Evolutionary conservation across 2,888 invertebrate species (phyloP).

Genomic region (Ophion obscuratus): DNA sequence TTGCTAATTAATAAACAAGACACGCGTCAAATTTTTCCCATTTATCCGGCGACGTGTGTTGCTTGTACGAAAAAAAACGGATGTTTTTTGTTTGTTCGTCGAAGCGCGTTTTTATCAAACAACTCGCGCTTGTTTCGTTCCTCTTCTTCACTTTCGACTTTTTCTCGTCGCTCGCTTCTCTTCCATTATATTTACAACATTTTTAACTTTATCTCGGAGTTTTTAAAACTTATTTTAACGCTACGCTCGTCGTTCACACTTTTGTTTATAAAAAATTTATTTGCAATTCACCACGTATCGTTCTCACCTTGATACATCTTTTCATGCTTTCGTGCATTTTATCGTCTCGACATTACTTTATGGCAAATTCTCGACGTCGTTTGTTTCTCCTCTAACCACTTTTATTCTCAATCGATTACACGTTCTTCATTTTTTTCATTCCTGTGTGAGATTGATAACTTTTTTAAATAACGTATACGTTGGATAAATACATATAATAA

Average conservation of each 20-base stretch:
- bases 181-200: slow-evolving; percentile 65
- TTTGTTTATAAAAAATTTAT: slow-evolving; percentile 72
- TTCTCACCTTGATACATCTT: slow-evolving; percentile 12
- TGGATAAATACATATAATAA: slow-evolving; percentile 61
- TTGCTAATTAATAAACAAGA: slow-evolving; percentile 44
- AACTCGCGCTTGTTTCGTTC: slow-evolving; percentile 19
- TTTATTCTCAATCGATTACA: slow-evolving; percentile 51
- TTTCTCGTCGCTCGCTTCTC: neutral
- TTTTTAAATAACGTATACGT: slow-evolving; percentile 55
- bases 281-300: slow-evolving; percentile 57
- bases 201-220: slow-evolving; percentile 63
- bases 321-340: slow-evolving; percentile 26
- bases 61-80: neutral
- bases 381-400: slow-evolving; percentile 44
- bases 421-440: slow-evolving; percentile 19
- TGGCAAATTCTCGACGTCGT: slow-evolving; percentile 32
- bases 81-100: neutral
- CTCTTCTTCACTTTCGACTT: slow-evolving; percentile 29
- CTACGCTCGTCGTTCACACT: slow-evolving; percentile 63
- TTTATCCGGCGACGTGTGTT: neutral
- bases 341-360: neutral
- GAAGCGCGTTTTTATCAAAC: slow-evolving; percentile 7
- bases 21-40: slow-evolving; percentile 38
- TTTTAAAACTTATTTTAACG: slow-evolving; percentile 48
- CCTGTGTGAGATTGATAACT: slow-evolving; percentile 43